Percentiles rank a stretch among this genome's conserved stretches.
Evolutionary conservation across 2,888 invertebrate species (phyloP).

Genomic region (Himalopsyche kuldschensis): DNA sequence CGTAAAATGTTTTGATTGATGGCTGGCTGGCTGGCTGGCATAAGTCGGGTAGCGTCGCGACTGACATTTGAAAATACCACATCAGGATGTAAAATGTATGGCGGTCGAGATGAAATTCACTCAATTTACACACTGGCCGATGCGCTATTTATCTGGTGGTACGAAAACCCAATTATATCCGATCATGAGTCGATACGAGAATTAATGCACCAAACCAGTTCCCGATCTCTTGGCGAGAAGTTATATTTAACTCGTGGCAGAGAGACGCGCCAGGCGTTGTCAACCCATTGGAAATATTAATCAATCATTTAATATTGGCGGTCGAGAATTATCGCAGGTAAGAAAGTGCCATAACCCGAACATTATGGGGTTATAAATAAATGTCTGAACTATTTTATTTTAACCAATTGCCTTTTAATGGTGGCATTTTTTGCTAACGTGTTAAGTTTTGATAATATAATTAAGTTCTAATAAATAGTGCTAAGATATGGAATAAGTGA

Average conservation of each 20-base stretch:
- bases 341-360: neutral
- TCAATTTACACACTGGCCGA: conserved; percentile 2
- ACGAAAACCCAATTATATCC: conserved; percentile 29
- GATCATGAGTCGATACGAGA: conserved; percentile 28
- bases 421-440: too few relatives aligned
- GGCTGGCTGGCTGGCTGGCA: neutral
- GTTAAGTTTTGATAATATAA: too few relatives aligned
- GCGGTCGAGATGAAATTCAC: conserved; percentile 3
- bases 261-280: neutral
- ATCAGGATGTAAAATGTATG: neutral
- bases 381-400: too few relatives aligned
- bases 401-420: too few relatives aligned
- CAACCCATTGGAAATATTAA: neutral
- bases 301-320: neutral
- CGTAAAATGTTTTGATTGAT: neutral
- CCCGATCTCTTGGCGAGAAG: conserved; percentile 7
- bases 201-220: conserved; percentile 34
- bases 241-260: conserved; percentile 19
- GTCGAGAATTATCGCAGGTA: neutral
- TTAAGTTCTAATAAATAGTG: too few relatives aligned
- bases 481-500: too few relatives aligned
- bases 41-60: neutral
- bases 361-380: too few relatives aligned
- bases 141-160: conserved; percentile 23
- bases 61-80: neutral